A percentile compares a stretch with the other conserved stretches of the same genome.
Conservation (phyloP, 2,113 vertebrate genomes). For the Platysteira castanea region DNA sequence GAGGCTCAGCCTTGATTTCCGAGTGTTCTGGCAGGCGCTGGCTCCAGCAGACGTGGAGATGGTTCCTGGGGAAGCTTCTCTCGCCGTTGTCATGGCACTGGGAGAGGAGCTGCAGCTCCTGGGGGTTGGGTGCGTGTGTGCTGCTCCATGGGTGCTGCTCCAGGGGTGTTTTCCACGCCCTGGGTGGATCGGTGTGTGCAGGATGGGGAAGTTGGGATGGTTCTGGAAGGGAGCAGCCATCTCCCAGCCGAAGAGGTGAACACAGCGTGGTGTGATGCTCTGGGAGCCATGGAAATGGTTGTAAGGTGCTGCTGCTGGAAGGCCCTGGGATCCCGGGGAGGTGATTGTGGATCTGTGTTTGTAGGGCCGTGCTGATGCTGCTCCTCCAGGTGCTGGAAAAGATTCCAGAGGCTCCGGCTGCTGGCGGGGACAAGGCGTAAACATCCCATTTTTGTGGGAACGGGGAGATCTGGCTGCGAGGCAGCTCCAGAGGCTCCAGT, state of each 20-base stretch:
- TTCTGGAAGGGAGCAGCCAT: background rate
- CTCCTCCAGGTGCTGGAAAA: background rate
- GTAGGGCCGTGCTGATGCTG: fast-evolving
- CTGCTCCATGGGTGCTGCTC: background rate
- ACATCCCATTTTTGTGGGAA: background rate
- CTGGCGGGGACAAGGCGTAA: background rate
- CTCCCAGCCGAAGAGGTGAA: background rate
- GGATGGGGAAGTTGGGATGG: background rate
- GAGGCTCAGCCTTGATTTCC: fast-evolving
- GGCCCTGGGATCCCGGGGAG: background rate
- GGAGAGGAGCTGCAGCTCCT: background rate
- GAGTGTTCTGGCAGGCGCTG: background rate
- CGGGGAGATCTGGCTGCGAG: background rate
- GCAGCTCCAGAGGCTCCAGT: background rate
- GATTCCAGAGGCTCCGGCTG: background rate
- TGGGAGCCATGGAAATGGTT: background rate
- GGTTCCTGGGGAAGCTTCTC: background rate
- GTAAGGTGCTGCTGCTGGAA: background rate
- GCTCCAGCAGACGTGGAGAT: background rate
- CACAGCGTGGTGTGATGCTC: background rate
- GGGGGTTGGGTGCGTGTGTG: fast-evolving
- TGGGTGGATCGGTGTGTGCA: fast-evolving
- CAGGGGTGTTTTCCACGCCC: fast-evolving
- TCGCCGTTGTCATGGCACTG: background rate
- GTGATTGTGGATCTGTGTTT: no score